These are phyloP conservation scores for Malurus leucopterus DNA, from an alignment of 2,797 vertebrate genomes.

Conservation along the genomic window DNA sequence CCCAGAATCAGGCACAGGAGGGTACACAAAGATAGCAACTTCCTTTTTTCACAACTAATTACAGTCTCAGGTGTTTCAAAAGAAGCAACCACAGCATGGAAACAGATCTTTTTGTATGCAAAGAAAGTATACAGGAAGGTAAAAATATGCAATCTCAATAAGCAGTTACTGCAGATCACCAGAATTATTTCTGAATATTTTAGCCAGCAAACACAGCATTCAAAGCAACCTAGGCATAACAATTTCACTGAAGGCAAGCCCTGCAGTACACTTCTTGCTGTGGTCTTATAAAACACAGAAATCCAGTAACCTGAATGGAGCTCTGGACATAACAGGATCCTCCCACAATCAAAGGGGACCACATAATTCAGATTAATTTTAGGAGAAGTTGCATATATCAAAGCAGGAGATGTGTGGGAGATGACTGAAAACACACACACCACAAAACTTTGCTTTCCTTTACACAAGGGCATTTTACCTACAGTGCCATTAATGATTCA, in stretches of 20 bases:
- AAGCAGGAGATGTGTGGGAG: neutral
- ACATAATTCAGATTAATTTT: neutral
- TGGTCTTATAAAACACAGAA: neutral
- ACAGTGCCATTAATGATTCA: neutral
- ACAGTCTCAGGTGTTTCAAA: neutral
- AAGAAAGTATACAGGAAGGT: neutral
- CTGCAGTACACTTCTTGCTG: neutral
- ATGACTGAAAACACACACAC: neutral
- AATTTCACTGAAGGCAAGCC: neutral
- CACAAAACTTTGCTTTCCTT: neutral
- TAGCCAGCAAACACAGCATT: neutral
- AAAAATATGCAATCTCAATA: neutral
- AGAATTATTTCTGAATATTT: neutral
- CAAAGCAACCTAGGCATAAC: neutral
- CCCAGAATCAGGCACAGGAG: neutral
- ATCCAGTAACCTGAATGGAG: neutral
- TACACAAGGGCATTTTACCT: neutral
- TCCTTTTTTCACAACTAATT: neutral
- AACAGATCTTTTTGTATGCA: neutral
- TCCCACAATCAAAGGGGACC: neutral
- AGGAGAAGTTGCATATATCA: neutral
- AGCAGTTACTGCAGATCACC: neutral
- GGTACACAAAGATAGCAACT: neutral
- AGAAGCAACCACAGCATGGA: neutral
- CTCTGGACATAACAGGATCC: neutral